Evolutionary conservation across 2,797 vertebrate genomes (phyloP), one percentile per base, ranked within the genome.

Genomic region (Hyperoplus immaculatus): DNA sequence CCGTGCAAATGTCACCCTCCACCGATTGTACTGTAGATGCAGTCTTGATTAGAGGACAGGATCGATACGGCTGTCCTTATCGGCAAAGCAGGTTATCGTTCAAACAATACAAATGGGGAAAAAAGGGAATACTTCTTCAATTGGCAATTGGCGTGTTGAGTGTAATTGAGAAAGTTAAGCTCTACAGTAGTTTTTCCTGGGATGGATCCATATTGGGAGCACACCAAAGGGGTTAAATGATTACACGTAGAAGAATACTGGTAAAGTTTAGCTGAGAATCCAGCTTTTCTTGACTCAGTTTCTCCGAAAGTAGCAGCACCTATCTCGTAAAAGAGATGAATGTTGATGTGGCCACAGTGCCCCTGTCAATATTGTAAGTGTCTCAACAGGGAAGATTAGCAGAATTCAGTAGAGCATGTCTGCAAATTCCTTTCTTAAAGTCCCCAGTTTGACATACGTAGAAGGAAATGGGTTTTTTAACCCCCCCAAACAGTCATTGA

Each of bases 1-100:
- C 80, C 65, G 81, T 83, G 81, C 85, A 89, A 90, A 92, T 87
- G 88, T 80, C 90, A 85, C 60, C 58, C 77, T 67, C 43, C 6
- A 41, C 69, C 8, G 59, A 81, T 67, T 53, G 77, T 66, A 71
- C 75, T 69, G 69, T 69, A 87, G 82, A 88, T 85, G 67, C 69
- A 70, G 76, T 90, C 78, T 61, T 82, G 75, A 84, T 91, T 83
- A 90, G 79, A 91, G 54, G 65, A 71, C 57, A 29, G 39, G 72
- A 92, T 92, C 89, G 10, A 92, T 93, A 71, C 60, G 4, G 38
- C 36, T 43, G 66, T 47, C 61, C 46, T 72, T 75, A 77, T 81
- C 66, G 75, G 61, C 69, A 64, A 21, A 56, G 78, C 62, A 9
- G 76, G 61, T 77, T 67, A 87, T 74, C 51, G 46, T 75, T 88